Conservation (phyloP, 1,140 invertebrate genomes). For the Parapsyche elsis region DNA sequence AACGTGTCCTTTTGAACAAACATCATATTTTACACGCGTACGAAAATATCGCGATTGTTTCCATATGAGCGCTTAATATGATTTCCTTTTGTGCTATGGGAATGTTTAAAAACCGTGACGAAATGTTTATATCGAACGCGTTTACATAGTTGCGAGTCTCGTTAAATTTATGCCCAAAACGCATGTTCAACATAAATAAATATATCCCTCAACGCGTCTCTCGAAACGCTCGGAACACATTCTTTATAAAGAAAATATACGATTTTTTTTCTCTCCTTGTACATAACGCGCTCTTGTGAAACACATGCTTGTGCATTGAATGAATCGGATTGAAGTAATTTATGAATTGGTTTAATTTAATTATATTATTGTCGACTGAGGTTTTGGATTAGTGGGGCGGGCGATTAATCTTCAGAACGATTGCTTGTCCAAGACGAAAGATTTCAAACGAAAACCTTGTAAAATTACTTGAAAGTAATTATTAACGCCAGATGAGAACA, state of each 20-base stretch:
- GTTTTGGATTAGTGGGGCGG: no score
- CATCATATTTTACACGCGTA: conserved; percentile 26
- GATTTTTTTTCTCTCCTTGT: no score
- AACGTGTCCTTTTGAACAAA: conserved; percentile 14
- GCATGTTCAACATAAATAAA: conserved; percentile 25
- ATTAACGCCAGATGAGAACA: no score
- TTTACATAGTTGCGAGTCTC: background rate
- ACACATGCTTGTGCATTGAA: no score
- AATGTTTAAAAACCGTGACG: background rate
- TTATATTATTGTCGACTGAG: no score
- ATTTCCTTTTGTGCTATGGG: background rate
- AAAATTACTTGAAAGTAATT: no score
- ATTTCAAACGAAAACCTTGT: no score
- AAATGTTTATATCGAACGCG: conserved; percentile 10
- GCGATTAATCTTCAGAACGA: no score
- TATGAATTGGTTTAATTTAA: no score
- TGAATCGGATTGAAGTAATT: no score
- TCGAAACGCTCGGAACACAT: conserved; percentile 7
- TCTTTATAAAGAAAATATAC: background rate
- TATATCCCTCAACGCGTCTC: conserved; percentile 34
- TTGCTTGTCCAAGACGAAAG: no score
- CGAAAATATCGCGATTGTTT: conserved; percentile 2
- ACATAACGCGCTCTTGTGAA: no score
- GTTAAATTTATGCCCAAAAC: conserved; percentile 35
- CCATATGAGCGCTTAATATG: background rate